A percentile compares a stretch with the other conserved stretches of the same genome.
phyloP scores from a whole-genome alignment of 2,113 vertebrate species.

The Sebastes schlegelii region DNA sequence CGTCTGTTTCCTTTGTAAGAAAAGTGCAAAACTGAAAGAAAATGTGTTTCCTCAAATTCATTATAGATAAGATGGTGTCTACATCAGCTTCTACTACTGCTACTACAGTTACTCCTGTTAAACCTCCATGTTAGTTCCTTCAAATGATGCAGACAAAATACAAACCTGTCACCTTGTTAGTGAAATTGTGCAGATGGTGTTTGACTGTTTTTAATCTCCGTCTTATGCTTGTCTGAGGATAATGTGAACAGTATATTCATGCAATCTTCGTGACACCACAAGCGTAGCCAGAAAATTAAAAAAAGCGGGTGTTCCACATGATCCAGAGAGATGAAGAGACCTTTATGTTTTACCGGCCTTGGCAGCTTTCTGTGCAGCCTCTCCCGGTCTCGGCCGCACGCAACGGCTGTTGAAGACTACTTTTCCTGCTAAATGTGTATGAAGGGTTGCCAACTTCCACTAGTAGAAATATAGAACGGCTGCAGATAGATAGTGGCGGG shows the following conservation, averaged over 20 bases:
- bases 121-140: background rate
- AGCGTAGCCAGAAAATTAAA: too few species aligned
- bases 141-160: conserved; percentile 16
- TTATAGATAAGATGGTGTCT: background rate
- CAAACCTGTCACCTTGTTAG: background rate
- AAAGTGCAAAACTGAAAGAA: conserved; percentile 17
- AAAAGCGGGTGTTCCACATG: too few species aligned
- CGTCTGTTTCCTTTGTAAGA: conserved; percentile 13
- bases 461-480: too few species aligned
- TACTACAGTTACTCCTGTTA: background rate
- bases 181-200: conserved; percentile 16
- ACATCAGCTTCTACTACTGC: background rate
- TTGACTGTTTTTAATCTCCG: conserved; percentile 12
- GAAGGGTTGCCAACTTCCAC: too few species aligned
- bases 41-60: background rate
- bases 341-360: too few species aligned
- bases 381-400: too few species aligned
- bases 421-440: too few species aligned
- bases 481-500: too few species aligned
- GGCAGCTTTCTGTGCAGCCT: too few species aligned
- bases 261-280: background rate
- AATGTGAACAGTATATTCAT: conserved; percentile 29
- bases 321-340: too few species aligned
- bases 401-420: too few species aligned
- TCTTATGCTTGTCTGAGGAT: conserved; percentile 37